Evolutionary conservation across 2,888 invertebrate species (phyloP), one percentile per base, ranked within the genome.

Genomic region (Adela reaumurella): DNA sequence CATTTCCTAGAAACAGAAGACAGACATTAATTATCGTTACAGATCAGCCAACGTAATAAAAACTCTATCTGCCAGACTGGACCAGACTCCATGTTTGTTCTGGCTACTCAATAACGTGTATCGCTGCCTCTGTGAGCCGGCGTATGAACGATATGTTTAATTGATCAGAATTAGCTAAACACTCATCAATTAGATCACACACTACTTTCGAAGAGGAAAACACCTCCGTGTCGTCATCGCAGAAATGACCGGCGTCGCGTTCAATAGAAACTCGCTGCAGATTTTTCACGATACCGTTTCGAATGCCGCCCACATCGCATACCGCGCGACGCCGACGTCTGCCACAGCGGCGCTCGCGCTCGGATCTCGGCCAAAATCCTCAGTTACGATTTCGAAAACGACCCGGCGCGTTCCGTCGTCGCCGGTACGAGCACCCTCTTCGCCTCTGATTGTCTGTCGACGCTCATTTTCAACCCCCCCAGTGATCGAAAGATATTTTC

Each of bases 381-480:
- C 74, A 77, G 78, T 77, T 76, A 76, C 78, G 77, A 78, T 76
- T 77, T 72, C 78, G 78, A 78, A 77, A 78, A 78, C 78, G 78
- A 78, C 74, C 78, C 78, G 78, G 77, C 78, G 76, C 74, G 76
- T 77, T 71, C 71, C 74, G 71, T 74, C 74, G 77, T 77, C 76
- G 78, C 74, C 73, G 73, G 35, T 35, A 35, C 35, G 8, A 8
- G 35, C 6, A 35, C 35, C 35, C n/a, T 35, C 35, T 8, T 24
- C 11, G 35, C 35, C 11, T 35, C 14, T 3, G 35, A 14, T 14
- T 3, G 35, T 14, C 35, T 14, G 35, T 14, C 11, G 35, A 3
- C 35, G 3, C n/a, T 14, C 35, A 35, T 35, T 35, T 35, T 8
- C 14, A 14, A 4, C 35, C 35, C 35, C 11, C 35, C 35, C 6